Base-by-base conservation (phyloP, 2,888 invertebrate species). In the Mythimna loreyi region DNA sequence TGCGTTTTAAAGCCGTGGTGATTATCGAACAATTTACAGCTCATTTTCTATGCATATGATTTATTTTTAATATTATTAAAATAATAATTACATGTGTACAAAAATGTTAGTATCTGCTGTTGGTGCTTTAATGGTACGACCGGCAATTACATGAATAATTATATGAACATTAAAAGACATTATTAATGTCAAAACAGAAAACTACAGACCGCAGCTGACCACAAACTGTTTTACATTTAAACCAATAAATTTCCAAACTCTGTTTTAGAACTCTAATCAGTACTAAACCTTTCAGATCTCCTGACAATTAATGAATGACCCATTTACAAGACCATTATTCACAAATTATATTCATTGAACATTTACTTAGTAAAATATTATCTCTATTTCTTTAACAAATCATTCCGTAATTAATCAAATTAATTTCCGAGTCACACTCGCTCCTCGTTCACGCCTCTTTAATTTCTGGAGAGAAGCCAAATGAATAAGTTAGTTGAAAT, bases 381-480 rank as follows among this genome's bases (percentile, higher is more conserved):
- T 71, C 66, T 69, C 62, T 60, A 69, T 72, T 75, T 72, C 72
- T 72, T 61, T 33, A 67, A 72, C 60, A 71, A 78, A 82, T 82
- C 71, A 76, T 33, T 67, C 50, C 53, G 47, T 77, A 72, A 83
- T 81, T 83, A 81, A 82, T 81, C 81, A 77, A 81, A 83, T 71
- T 74, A 79, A 77, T 82, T 81, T 65, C 49, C 64, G 52, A 63
- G 57, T 78, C 68, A 68, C 72, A 80, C 71, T 80, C 78, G 55
- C 50, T 47, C 57, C 55, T 55, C 71, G 67, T 78, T 80, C 67
- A 75, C 81, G 78, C 63, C 67, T 81, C 49, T 68, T 81, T 75
- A 78, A 75, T 78, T 81, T 67, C 62, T 87, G 86, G 86, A 82
- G 57, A 49, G 43, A 49, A 21, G 82, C 85, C 87, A 87, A 84